A percentile compares a stretch with the other conserved stretches of the same genome.
Evolutionary conservation across 2,888 invertebrate genomes (phyloP).

Genomic region (Syrista parreyssii): DNA sequence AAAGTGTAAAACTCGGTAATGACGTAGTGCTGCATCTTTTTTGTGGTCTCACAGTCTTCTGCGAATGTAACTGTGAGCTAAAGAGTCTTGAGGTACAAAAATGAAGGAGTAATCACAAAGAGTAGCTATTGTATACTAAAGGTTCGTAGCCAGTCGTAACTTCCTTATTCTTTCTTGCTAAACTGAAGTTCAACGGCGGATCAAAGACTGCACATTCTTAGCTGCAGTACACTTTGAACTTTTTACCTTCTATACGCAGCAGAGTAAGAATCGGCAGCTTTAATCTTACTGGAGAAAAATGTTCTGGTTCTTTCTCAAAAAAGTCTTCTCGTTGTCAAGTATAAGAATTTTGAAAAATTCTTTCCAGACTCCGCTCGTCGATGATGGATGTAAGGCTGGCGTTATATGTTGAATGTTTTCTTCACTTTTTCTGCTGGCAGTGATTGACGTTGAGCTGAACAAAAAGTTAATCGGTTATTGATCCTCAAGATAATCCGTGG

Average conservation of each 20-base stretch:
- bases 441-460: conserved; percentile 2
- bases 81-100: not conserved
- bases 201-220: not conserved
- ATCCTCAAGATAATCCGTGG: conserved; percentile 9
- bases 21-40: not conserved
- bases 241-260: not conserved
- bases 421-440: not conserved
- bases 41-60: not conserved
- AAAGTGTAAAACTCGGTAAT: no score
- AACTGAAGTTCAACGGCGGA: not conserved
- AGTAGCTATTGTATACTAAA: not conserved
- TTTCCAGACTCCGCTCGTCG: not conserved
- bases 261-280: not conserved
- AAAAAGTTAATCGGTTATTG: conserved; percentile 24
- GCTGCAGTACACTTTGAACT: not conserved
- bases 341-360: conserved; percentile 1
- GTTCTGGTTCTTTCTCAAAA: not conserved
- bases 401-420: not conserved
- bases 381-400: not conserved
- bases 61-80: not conserved
- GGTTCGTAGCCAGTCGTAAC: not conserved
- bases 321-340: not conserved
- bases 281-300: not conserved
- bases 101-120: not conserved
- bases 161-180: not conserved